Evolutionary conservation across 1,140 invertebrate genomes (phyloP), one percentile per base, ranked within the genome.

Genomic region (Lucilia sericata): DNA sequence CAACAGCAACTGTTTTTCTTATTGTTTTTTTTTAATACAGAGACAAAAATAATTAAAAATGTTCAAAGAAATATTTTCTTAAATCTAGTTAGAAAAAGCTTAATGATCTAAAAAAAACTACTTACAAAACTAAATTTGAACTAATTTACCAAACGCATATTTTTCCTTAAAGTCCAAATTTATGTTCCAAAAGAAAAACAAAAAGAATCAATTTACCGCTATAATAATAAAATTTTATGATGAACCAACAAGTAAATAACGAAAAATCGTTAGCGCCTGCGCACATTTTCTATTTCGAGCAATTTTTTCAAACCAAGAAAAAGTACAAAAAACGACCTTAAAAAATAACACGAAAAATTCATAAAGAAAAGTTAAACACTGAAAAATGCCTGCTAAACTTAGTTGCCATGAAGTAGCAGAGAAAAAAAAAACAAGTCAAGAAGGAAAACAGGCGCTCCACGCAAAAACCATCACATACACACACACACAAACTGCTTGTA

Each of bases 191-290:
- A 42, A 3, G 65, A 25, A 70, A 25, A 25, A 21, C n/a, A n/a
- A 70, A 21, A 70, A 70, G 10, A 70, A 21, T 70, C 65, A 70
- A 70, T 70, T 70, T 70, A 10, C 65, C 65, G n/a, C 65, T 19
- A 70, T 70, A 70, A 70, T 70, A 70, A 25, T 70, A 21, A 70
- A 70, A 70, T 21, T 70, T 70, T 70, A 70, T 21, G 65, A 70
- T 21, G 65, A 55, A 55, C 7, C 17, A 55, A 55, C 65, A 25
- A 21, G 19, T 25, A 25, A 70, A 55, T 5, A 14, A 21, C 65
- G 21, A 10, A 70, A n/a, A 70, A 70, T 70, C 65, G 65, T 70
- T 70, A 70, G 65, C n/a, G 65, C 65, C 65, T 70, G 65, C 65
- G 65, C 65, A 70, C 17, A 17, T 60, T 60, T n/a, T 14, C 17